phyloP scores from a whole-genome alignment of 2,888 invertebrate species.

The Halocaridina rubra region DNA sequence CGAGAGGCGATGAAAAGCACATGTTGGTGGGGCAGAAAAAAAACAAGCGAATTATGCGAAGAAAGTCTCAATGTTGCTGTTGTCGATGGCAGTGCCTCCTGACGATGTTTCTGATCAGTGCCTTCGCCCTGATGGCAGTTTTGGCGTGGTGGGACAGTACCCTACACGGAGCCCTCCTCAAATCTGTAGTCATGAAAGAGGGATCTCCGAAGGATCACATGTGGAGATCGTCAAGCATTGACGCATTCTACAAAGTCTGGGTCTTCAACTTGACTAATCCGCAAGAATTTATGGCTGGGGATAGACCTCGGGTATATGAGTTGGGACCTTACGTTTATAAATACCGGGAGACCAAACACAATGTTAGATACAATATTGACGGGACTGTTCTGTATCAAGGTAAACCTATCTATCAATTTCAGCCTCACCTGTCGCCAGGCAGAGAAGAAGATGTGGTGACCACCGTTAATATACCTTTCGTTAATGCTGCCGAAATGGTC shows the following conservation, averaged over 20 bases:
- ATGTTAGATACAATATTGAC: constrained; percentile 86
- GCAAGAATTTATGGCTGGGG: constrained; percentile 70
- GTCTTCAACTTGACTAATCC: constrained; percentile 68
- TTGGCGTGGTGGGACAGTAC: constrained; percentile 29
- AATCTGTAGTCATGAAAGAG: constrained; percentile 34
- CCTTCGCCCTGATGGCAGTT: constrained; percentile 9
- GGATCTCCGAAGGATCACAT: constrained; percentile 47
- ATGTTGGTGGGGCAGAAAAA: too few species aligned
- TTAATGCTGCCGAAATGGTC: constrained; percentile 67
- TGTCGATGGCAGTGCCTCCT: constrained; percentile 38
- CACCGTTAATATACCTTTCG: constrained; percentile 82
- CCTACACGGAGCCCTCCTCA: constrained; percentile 7
- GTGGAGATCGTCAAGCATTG: constrained; percentile 64
- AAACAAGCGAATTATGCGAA: neutral
- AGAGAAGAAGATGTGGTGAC: constrained; percentile 76
- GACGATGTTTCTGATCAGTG: constrained; percentile 17
- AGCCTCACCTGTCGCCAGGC: constrained; percentile 76
- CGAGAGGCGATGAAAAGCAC: neutral
- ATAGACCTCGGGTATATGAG: constrained; percentile 79
- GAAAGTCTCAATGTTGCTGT: constrained; percentile 14
- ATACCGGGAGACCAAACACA: constrained; percentile 76
- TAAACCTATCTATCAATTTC: constrained; percentile 76
- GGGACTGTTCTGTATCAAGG: constrained; percentile 88
- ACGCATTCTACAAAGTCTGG: constrained; percentile 68
- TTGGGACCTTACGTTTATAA: constrained; percentile 87